A percentile compares a stretch with the other conserved stretches of the same genome.
phyloP scores from a whole-genome alignment of 2,113 vertebrate genomes.

The Chaetodon trifascialis region DNA sequence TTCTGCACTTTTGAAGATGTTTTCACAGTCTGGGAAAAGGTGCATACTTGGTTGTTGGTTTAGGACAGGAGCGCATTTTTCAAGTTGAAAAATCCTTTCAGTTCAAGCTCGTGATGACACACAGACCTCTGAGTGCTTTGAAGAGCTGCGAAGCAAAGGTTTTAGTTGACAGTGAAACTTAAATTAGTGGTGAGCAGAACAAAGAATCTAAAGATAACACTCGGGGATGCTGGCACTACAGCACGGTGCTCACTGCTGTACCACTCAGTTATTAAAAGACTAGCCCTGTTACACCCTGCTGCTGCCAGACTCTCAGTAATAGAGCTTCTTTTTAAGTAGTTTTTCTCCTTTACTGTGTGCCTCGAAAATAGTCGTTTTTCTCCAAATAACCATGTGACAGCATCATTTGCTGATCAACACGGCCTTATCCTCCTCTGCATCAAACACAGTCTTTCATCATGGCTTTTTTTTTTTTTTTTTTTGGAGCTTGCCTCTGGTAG shows the following conservation, averaged over 20 bases:
- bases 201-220: constrained; percentile 14
- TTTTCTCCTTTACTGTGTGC: constrained; percentile 13
- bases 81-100: constrained; percentile 6
- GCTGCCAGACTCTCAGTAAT: constrained; percentile 32
- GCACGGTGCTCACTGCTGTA: background rate
- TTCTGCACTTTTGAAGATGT: background rate
- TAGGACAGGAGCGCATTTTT: constrained; percentile 16
- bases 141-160: constrained; percentile 13
- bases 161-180: constrained; percentile 9
- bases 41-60: background rate
- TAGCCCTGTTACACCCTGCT: background rate
- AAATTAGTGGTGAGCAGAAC: constrained; percentile 29
- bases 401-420: constrained; percentile 21
- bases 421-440: constrained; percentile 9
- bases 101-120: background rate
- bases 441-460: background rate
- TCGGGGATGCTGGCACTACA: background rate
- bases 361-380: constrained; percentile 26
- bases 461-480: background rate
- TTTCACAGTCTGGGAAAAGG: background rate
- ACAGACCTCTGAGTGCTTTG: constrained; percentile 15
- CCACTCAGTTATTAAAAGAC: constrained; percentile 40
- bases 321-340: constrained; percentile 16
- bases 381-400: constrained; percentile 8
- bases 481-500: background rate